Conservation (phyloP, 92 coral and sea anemone genomes). For the Umimayanthus kanabou region DNA sequence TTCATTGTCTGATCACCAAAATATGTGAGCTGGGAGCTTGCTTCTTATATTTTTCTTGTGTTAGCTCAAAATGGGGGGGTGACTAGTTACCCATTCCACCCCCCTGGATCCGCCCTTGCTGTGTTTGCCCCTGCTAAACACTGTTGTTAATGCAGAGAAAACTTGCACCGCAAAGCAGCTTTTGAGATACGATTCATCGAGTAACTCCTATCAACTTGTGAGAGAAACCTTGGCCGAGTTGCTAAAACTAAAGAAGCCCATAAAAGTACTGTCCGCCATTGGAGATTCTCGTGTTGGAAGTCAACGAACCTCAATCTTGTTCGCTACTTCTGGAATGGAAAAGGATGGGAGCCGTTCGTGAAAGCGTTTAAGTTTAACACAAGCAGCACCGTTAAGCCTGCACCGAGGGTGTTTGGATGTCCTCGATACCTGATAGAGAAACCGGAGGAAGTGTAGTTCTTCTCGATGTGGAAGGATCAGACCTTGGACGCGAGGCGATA, state of each 20-base stretch:
- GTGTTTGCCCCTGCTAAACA: neutral
- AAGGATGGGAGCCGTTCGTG: slow-evolving; percentile 27
- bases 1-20: too few relatives aligned
- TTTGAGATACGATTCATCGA: slow-evolving; percentile 23
- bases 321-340: slow-evolving; percentile 47
- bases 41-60: too few relatives aligned
- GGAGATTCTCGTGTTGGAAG: slow-evolving; percentile 79
- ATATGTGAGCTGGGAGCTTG: too few relatives aligned
- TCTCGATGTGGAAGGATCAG: slow-evolving; percentile 68
- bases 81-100: too few relatives aligned
- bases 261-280: slow-evolving; percentile 55
- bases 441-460: slow-evolving; percentile 44
- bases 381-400: slow-evolving; percentile 57
- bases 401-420: slow-evolving; percentile 66
- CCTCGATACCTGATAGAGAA: slow-evolving; percentile 43
- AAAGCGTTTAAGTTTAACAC: slow-evolving; percentile 64
- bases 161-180: slow-evolving; percentile 30
- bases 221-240: slow-evolving; percentile 37
- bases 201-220: slow-evolving; percentile 26
- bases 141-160: slow-evolving; percentile 7
- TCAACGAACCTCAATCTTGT: slow-evolving; percentile 72
- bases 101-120: too few relatives aligned
- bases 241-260: slow-evolving; percentile 35
- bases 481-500: slow-evolving; percentile 49
- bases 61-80: too few relatives aligned